Percentiles rank a stretch among this genome's conserved stretches.
These are phyloP conservation scores for Rhabdomys pumilio DNA, from an alignment of 2,797 vertebrate species.

Conservation along the genomic window DNA sequence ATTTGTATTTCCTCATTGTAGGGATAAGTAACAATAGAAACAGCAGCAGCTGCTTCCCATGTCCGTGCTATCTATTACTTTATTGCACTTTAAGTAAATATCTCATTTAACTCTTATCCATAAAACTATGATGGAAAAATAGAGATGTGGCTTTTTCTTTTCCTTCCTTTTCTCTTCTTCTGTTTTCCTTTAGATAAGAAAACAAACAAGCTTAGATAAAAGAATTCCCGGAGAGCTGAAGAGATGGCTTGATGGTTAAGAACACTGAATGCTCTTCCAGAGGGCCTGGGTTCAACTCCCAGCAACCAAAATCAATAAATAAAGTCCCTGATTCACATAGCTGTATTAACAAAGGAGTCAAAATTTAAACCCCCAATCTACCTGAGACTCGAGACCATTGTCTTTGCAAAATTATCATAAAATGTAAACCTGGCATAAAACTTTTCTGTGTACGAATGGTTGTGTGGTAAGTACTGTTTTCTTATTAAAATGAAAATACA, in stretches of 20 bases:
- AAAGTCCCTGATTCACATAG: neutral
- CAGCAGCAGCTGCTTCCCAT: neutral
- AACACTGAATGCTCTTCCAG: neutral
- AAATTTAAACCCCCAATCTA: neutral
- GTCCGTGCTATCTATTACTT: neutral
- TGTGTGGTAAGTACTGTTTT: neutral
- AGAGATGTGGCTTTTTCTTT: neutral
- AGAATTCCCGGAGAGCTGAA: neutral
- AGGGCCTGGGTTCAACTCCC: neutral
- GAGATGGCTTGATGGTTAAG: neutral
- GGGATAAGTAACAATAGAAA: slow-evolving; percentile 3
- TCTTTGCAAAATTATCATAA: neutral
- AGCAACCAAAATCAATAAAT: neutral
- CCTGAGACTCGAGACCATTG: neutral
- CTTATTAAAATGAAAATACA: slow-evolving; percentile 20
- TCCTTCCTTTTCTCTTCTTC: too few relatives aligned
- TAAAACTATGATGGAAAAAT: neutral
- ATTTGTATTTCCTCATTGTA: neutral
- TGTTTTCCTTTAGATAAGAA: neutral
- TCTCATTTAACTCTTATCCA: slow-evolving; percentile 32
- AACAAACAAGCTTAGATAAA: slow-evolving; percentile 14
- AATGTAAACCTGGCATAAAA: neutral
- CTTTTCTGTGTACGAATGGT: neutral
- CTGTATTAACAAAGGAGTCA: neutral
- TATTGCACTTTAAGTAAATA: neutral